Conservation (phyloP, 2,113 vertebrate genomes). For the Semicossyphus pulcher region DNA sequence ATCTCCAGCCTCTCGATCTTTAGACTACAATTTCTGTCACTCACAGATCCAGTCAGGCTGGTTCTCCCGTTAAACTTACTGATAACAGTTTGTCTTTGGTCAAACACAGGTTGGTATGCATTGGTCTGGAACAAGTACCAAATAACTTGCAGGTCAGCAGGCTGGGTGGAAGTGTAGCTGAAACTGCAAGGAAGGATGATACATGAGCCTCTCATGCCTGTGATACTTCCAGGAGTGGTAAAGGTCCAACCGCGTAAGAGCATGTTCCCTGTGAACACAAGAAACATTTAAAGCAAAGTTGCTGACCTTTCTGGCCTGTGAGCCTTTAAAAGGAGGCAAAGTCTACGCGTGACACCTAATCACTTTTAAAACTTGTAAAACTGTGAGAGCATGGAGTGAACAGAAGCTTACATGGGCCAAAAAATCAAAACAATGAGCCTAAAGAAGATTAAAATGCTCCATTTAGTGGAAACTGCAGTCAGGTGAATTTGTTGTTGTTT, state of each 20-base stretch:
- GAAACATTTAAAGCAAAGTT: background rate
- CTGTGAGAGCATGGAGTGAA: too few relatives aligned
- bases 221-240: slow-evolving; percentile 58
- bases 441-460: too few relatives aligned
- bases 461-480: too few relatives aligned
- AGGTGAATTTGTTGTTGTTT: too few relatives aligned
- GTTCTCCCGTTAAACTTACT: slow-evolving; percentile 51
- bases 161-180: slow-evolving; percentile 39
- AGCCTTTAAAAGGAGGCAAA: too few relatives aligned
- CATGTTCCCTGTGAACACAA: slow-evolving; percentile 62
- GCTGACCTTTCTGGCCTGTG: too few relatives aligned
- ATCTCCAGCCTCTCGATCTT: slow-evolving; percentile 64
- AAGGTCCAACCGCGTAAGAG: slow-evolving; percentile 66
- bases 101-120: slow-evolving; percentile 33
- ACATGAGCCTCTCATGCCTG: slow-evolving; percentile 69
- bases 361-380: too few relatives aligned
- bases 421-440: too few relatives aligned
- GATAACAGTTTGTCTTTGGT: background rate
- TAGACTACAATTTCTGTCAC: slow-evolving; percentile 60
- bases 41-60: slow-evolving; percentile 41
- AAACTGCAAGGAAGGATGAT: slow-evolving; percentile 72
- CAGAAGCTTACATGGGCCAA: too few relatives aligned
- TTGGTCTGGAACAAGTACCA: slow-evolving; percentile 62
- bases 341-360: too few relatives aligned
- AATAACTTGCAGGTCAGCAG: slow-evolving; percentile 33